Conservation (phyloP, 2,797 vertebrate species). For the Enteromius trimaculatus region DNA sequence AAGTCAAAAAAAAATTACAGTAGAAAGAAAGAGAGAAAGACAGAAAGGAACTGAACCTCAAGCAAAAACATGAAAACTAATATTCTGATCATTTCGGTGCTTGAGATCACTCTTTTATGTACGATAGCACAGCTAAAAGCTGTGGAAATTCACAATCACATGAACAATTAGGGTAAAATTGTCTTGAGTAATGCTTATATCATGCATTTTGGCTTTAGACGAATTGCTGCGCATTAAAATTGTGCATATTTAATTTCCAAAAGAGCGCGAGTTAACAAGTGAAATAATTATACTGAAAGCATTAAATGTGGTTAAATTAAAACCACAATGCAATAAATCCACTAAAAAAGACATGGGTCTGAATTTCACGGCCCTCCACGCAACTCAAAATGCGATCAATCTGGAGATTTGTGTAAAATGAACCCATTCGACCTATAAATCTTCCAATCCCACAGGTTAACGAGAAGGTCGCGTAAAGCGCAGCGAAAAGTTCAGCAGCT, state of each 20-base stretch:
- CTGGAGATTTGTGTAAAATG: not conserved
- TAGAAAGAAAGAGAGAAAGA: not conserved
- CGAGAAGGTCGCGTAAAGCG: constrained; percentile 20
- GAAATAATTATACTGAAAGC: not conserved
- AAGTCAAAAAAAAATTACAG: not conserved
- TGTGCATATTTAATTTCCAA: not conserved
- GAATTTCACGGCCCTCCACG: not conserved
- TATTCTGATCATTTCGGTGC: not conserved
- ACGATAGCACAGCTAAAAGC: constrained; percentile 29
- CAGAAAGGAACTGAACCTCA: not conserved
- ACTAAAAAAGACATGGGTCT: not conserved
- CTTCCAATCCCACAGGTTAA: constrained; percentile 13
- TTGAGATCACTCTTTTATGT: constrained; percentile 45
- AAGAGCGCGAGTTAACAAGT: not conserved
- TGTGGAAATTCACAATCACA: not conserved
- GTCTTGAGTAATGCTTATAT: not conserved
- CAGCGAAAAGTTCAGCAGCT: constrained; percentile 36
- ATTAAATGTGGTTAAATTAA: constrained; percentile 14
- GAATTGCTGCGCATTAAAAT: not conserved
- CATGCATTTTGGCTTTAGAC: not conserved
- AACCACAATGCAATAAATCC: constrained; percentile 9
- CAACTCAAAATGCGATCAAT: not conserved
- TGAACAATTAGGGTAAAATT: not conserved
- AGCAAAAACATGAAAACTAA: not conserved
- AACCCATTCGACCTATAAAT: constrained; percentile 18